Evolutionary conservation across 2,797 vertebrate species (phyloP), one percentile per base, ranked within the genome.

Genomic region (Coccyzus lansbergi): DNA sequence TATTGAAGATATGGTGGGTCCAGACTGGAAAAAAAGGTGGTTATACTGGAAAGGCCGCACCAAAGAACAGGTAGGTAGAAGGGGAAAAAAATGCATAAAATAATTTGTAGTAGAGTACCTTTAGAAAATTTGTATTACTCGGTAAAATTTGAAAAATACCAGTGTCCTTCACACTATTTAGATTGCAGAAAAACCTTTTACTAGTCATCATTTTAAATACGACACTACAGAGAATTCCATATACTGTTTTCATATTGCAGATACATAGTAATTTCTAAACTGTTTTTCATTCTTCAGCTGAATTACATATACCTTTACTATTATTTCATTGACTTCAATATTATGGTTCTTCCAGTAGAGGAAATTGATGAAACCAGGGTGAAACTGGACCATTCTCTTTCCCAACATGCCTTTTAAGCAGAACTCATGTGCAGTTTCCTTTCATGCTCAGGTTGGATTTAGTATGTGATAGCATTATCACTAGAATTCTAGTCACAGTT

Each of bases 21-120:
- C 99, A 81, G 98, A 98, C 83, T 99, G 99, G 99, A 99, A 98
- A 95, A 98, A 99, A 96, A 98, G 99, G 42, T 99, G 99, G 99
- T 24, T 99, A 18, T 97, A 98, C 94, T 99, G 99, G 99, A 97
- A 76, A 77, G 98, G 98, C 93, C 98, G 99, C n/a, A 97, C 98
- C 62, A 97, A 98, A 93, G 99, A 99, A n/a, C 99, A 99, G 99
- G 99, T 99, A 92, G 99, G 99, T 99, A 92, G 96, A 81, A 88
- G 34, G 28, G 9, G 36, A n/a, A 31, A 59, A 29, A 22, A 38
- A 67, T 56, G 7, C 2, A 3, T 5, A 12, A 58, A 71, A 38
- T 3, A 67, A 64, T 26, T 52, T 69, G 5, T 65, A 29, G 22
- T 53, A 80, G 5, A 2, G 13, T 38, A 7, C 20, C 3, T 68